Conservation (phyloP, 2,888 invertebrate genomes). For the Melieria omissa region DNA sequence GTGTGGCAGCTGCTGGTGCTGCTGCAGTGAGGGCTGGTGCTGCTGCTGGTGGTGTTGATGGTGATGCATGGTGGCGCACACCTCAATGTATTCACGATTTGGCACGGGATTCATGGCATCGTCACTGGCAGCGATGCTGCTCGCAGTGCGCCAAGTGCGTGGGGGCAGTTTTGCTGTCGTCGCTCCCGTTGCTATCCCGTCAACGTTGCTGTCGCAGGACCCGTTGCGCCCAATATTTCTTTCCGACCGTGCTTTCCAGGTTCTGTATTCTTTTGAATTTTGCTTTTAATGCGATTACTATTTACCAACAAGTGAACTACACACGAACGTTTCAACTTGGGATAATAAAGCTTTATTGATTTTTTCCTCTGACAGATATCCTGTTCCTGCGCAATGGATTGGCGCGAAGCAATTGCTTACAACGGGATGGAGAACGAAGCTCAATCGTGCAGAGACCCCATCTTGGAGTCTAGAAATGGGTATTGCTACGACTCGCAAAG, state of each 20-base stretch:
- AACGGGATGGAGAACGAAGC: neutral
- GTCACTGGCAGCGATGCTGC: conserved; percentile 37
- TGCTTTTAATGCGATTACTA: conserved; percentile 13
- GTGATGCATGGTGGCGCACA: conserved; percentile 62
- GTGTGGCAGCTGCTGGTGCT: conserved; percentile 46
- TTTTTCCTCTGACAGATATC: conserved; percentile 35
- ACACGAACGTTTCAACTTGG: conserved; percentile 13
- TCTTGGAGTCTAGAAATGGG: too few species aligned
- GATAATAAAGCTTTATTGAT: conserved; percentile 38
- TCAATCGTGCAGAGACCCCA: too few species aligned
- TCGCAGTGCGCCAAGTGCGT: neutral
- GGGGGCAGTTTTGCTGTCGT: conserved; percentile 3
- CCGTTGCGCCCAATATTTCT: too few species aligned
- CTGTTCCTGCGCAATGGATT: conserved; percentile 38
- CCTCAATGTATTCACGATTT: conserved; percentile 66
- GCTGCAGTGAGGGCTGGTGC: conserved; percentile 17
- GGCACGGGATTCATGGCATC: conserved; percentile 63
- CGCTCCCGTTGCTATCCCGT: too few species aligned
- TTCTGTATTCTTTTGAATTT: too few species aligned
- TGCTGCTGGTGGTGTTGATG: conserved; percentile 46
- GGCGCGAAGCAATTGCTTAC: neutral
- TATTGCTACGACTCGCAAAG: too few species aligned
- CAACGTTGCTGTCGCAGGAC: too few species aligned
- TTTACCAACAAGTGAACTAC: conserved; percentile 37
- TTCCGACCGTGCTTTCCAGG: too few species aligned